A percentile compares a stretch with the other conserved stretches of the same genome.
Conservation (phyloP, 2,888 invertebrate genomes). For the Gerris lacustris region DNA sequence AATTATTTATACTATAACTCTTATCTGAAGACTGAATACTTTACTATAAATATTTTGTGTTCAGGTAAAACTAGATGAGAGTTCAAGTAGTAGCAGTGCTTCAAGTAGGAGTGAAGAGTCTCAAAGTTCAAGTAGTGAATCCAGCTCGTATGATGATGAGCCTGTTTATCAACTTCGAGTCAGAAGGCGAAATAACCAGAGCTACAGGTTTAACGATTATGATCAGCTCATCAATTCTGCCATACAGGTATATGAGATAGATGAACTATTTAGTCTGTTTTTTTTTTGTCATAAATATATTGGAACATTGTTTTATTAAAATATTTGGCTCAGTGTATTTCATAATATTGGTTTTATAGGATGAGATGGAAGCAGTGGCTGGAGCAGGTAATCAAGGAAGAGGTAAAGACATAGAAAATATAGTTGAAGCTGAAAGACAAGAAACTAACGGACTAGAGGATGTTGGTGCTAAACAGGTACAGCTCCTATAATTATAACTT, state of each 20-base stretch:
- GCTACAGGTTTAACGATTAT: slow-evolving; percentile 81
- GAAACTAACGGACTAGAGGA: slow-evolving; percentile 17
- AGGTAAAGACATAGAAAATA: slow-evolving; percentile 87
- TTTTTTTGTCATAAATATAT: too few species aligned
- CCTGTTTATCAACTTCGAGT: slow-evolving; percentile 76
- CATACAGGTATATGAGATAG: slow-evolving; percentile 43
- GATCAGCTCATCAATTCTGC: slow-evolving; percentile 92
- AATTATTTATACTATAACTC: too few species aligned
- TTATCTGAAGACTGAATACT: too few species aligned
- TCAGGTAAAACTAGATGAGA: not conserved
- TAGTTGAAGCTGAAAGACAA: slow-evolving; percentile 52
- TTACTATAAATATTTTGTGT: not conserved
- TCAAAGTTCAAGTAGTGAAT: slow-evolving; percentile 34
- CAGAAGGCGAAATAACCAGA: slow-evolving; percentile 58
- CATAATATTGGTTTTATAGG: slow-evolving; percentile 36
- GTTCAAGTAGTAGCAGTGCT: not conserved
- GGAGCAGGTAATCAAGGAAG: slow-evolving; percentile 69
- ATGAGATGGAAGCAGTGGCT: slow-evolving; percentile 47
- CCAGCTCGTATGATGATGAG: slow-evolving; percentile 49
- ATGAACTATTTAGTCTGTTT: too few species aligned
- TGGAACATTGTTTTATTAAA: too few species aligned
- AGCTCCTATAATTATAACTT: not conserved
- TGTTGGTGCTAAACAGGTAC: slow-evolving; percentile 16
- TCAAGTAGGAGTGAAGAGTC: slow-evolving; percentile 34
- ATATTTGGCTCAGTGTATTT: too few species aligned